Conservation (phyloP, 2,113 vertebrate genomes). For the Urocynchramus pylzowi region DNA sequence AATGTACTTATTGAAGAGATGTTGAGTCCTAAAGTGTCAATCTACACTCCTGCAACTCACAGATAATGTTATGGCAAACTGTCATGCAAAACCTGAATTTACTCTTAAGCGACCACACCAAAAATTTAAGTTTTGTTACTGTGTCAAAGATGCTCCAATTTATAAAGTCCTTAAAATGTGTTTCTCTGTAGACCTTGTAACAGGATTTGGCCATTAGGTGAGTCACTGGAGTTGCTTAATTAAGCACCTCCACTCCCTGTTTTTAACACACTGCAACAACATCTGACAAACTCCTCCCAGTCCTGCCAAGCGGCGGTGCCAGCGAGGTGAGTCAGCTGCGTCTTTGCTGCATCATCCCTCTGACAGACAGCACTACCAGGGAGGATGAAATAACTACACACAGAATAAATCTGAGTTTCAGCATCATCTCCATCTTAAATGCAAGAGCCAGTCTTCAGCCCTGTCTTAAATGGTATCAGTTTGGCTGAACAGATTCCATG, state of each 20-base stretch:
- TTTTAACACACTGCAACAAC: background rate
- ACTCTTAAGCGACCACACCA: background rate
- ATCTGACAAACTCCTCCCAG: background rate
- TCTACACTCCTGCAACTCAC: background rate
- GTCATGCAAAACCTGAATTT: background rate
- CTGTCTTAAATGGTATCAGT: background rate
- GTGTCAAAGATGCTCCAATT: background rate
- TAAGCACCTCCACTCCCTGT: background rate
- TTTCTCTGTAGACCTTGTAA: background rate
- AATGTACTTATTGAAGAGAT: background rate
- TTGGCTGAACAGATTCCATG: background rate
- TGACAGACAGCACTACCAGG: background rate
- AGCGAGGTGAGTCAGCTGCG: constrained; percentile 1
- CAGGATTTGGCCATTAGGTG: background rate
- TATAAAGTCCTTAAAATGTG: background rate
- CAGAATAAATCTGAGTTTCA: background rate
- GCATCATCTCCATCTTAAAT: background rate
- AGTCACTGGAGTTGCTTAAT: background rate
- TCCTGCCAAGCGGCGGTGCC: background rate
- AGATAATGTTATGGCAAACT: background rate
- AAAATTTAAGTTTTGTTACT: background rate
- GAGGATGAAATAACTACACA: background rate
- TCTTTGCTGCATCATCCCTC: constrained; percentile 12
- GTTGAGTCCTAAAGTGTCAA: background rate
- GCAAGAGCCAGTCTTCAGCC: background rate